phyloP scores from a whole-genome alignment of 1,140 invertebrate species.

The Atta colombica region DNA sequence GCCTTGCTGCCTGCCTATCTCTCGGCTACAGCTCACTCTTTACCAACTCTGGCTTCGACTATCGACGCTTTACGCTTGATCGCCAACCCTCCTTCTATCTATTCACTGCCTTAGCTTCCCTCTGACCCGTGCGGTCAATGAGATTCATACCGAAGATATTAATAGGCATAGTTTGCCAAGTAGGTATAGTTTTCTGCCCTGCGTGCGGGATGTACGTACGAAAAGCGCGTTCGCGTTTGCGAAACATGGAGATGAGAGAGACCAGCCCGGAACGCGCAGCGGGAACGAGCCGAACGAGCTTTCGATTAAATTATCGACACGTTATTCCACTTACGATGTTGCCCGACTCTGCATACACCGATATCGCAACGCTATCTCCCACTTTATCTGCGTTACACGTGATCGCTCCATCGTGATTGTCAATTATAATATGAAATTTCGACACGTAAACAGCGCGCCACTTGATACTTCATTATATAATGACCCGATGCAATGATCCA shows the following conservation, averaged over 20 bases:
- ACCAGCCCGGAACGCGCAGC: slow-evolving; percentile 26
- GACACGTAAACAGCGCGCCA: slow-evolving; percentile 60
- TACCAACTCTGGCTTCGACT: slow-evolving; percentile 66
- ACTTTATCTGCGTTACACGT: slow-evolving; percentile 47
- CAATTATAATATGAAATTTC: slow-evolving; percentile 65
- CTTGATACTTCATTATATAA: slow-evolving; percentile 65
- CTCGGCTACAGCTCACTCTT: slow-evolving; percentile 52
- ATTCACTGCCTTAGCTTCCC: slow-evolving; percentile 37
- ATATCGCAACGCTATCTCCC: slow-evolving; percentile 42
- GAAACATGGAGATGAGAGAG: neutral
- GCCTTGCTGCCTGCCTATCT: slow-evolving; percentile 33
- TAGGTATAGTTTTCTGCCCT: slow-evolving; percentile 22
- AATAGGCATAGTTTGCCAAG: slow-evolving; percentile 70
- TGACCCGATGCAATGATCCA: slow-evolving; percentile 60
- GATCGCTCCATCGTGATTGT: slow-evolving; percentile 57
- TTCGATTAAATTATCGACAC: slow-evolving; percentile 60
- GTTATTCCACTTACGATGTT: slow-evolving; percentile 62
- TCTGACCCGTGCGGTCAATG: slow-evolving; percentile 66
- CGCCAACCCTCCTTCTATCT: slow-evolving; percentile 65
- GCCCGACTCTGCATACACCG: slow-evolving; percentile 4
- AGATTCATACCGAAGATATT: slow-evolving; percentile 72
- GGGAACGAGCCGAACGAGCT: slow-evolving; percentile 41
- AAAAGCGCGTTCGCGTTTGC: slow-evolving; percentile 17
- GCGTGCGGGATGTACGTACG: neutral
- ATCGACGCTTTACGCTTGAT: slow-evolving; percentile 79